These are phyloP conservation scores for Nylanderia fulva DNA, from an alignment of 1,140 invertebrate species.

Conservation along the genomic window DNA sequence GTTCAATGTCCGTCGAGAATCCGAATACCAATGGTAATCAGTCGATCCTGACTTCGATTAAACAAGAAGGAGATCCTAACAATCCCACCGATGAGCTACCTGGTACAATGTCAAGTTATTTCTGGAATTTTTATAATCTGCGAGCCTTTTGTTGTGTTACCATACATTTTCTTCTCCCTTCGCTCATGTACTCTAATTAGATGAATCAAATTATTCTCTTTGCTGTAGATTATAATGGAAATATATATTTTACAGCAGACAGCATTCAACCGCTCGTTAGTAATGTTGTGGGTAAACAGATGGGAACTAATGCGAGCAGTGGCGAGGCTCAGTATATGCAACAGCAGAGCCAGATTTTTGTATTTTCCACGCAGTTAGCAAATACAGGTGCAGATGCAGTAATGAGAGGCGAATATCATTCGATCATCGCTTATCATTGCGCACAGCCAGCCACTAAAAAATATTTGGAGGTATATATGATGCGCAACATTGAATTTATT, in stretches of 20 bases:
- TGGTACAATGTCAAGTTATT: slow-evolving; percentile 45
- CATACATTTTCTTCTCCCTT: neutral
- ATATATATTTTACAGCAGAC: slow-evolving; percentile 85
- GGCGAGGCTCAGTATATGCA: slow-evolving; percentile 93
- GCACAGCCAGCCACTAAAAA: slow-evolving; percentile 97
- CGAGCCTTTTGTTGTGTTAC: neutral
- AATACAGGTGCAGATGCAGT: slow-evolving; percentile 98
- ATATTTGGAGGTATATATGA: slow-evolving; percentile 92
- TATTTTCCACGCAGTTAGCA: slow-evolving; percentile 97
- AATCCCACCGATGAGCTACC: slow-evolving; percentile 75
- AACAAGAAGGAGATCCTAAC: slow-evolving; percentile 81
- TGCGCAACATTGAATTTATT: slow-evolving; percentile 25
- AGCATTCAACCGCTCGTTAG: slow-evolving; percentile 91
- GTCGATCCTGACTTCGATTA: slow-evolving; percentile 79
- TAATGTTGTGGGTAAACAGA: slow-evolving; percentile 93
- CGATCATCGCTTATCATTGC: slow-evolving; percentile 98
- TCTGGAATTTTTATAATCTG: neutral
- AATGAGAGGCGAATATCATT: slow-evolving; percentile 94
- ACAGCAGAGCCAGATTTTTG: slow-evolving; percentile 99
- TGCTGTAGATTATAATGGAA: slow-evolving; percentile 78
- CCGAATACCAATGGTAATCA: slow-evolving; percentile 77
- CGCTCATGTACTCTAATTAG: neutral
- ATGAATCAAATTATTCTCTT: slow-evolving; percentile 31
- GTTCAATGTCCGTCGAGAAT: slow-evolving; percentile 75
- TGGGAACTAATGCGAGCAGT: slow-evolving; percentile 90